Evolutionary conservation across 2,888 invertebrate genomes (phyloP).

Genomic region (Crocallis elinguaria): DNA sequence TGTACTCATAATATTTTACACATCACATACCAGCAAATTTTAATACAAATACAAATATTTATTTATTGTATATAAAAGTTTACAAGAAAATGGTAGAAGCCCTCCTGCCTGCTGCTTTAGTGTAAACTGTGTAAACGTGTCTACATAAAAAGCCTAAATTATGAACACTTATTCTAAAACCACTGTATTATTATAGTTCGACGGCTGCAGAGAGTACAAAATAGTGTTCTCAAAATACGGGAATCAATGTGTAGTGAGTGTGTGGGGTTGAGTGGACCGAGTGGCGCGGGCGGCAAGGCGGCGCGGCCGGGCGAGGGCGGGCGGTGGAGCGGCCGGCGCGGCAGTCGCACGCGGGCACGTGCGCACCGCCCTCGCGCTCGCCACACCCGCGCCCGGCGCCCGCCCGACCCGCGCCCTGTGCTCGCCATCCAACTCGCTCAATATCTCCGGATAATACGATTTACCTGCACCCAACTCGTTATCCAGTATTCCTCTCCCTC

Average conservation of each 20-base stretch:
- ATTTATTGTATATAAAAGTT: too few species aligned
- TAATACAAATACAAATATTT: too few species aligned
- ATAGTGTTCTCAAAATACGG: conserved; percentile 38
- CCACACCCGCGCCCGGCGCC: conserved; percentile 42
- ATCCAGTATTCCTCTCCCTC: conserved; percentile 11
- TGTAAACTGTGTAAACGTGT: too few species aligned
- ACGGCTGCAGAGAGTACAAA: conserved; percentile 17
- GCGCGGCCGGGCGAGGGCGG: conserved; percentile 55
- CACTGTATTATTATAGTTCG: too few species aligned
- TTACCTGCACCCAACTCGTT: conserved; percentile 21
- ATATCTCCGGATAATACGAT: conserved; percentile 51
- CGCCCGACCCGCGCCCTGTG: conserved; percentile 54
- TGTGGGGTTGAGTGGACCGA: conserved; percentile 48
- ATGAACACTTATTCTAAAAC: too few species aligned
- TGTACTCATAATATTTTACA: too few species aligned
- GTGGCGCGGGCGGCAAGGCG: conserved; percentile 66
- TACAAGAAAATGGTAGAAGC: too few species aligned
- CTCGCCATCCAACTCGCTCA: conserved; percentile 56
- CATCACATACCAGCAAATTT: too few species aligned
- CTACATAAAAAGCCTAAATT: too few species aligned
- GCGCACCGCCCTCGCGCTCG: conserved; percentile 74
- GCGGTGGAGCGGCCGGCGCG: conserved; percentile 63
- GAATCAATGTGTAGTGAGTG: conserved; percentile 49
- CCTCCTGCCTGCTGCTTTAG: too few species aligned
- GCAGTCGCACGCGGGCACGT: conserved; percentile 80